A percentile compares a stretch with the other conserved stretches of the same genome.
Conservation (phyloP, 2,113 vertebrate species). For the Dicaeum eximium region DNA sequence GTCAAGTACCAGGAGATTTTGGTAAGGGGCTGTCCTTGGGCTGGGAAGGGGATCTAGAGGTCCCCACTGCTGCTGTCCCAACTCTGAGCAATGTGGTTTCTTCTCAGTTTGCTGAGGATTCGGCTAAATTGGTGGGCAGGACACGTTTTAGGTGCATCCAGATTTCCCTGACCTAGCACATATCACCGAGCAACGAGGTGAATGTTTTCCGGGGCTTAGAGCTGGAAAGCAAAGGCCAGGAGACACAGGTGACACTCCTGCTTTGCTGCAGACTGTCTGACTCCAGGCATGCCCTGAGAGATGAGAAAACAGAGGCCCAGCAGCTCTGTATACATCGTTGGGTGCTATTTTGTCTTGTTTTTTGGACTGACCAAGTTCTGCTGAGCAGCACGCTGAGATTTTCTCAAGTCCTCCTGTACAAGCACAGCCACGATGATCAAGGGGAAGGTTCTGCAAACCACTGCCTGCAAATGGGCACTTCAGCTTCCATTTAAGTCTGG, state of each 20-base stretch:
- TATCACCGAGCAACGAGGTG: fast-evolving
- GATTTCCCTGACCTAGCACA: neutral
- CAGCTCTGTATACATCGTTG: neutral
- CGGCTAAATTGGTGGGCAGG: neutral
- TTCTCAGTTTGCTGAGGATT: neutral
- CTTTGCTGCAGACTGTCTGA: neutral
- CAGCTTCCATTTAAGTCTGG: neutral
- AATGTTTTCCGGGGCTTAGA: neutral
- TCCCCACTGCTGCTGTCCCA: neutral
- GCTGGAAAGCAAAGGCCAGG: neutral
- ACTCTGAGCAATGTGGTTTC: neutral
- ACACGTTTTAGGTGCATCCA: fast-evolving
- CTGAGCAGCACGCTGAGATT: neutral
- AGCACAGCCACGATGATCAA: neutral
- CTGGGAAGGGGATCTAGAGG: neutral
- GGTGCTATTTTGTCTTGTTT: neutral
- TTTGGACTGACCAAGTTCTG: neutral
- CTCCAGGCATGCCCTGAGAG: neutral
- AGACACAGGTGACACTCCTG: neutral
- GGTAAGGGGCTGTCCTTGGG: neutral
- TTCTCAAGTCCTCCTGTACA: neutral
- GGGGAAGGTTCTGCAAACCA: neutral
- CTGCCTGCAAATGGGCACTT: neutral
- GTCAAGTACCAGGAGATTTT: neutral
- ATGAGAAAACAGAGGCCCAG: neutral